A percentile compares a stretch with the other conserved stretches of the same genome.
Conservation (phyloP, 1,140 invertebrate species). For the Leguminivora glycinivorella region DNA sequence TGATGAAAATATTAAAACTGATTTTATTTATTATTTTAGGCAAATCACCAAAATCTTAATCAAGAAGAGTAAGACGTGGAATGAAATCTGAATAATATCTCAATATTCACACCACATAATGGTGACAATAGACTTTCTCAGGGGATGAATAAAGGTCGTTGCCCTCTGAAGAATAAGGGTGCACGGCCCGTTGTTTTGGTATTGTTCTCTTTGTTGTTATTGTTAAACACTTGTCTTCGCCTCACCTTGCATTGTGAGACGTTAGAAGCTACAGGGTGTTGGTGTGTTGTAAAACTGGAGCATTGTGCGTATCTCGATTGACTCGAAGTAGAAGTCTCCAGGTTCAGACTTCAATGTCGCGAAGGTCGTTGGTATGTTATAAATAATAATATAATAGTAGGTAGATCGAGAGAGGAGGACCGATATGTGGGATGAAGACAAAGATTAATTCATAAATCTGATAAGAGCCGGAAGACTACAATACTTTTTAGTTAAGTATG, state of each 20-base stretch:
- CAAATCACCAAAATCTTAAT: background rate
- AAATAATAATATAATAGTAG: too few species aligned
- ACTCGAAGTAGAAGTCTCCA: too few species aligned
- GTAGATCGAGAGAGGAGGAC: too few species aligned
- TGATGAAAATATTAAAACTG: too few species aligned
- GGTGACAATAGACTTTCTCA: conserved; percentile 30
- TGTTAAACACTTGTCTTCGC: conserved; percentile 57
- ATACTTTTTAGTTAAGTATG: too few species aligned
- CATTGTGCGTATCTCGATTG: too few species aligned
- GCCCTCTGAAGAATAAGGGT: conserved; percentile 48
- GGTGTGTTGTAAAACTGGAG: background rate
- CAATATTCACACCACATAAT: conserved; percentile 31
- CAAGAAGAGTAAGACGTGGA: conserved; percentile 29
- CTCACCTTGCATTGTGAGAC: conserved; percentile 51
- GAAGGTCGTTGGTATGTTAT: too few species aligned
- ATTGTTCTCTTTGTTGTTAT: conserved; percentile 53
- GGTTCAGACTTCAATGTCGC: too few species aligned
- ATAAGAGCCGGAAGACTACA: too few species aligned
- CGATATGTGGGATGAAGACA: too few species aligned
- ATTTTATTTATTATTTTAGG: background rate
- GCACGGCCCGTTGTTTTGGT: conserved; percentile 45
- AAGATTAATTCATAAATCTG: too few species aligned
- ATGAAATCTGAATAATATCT: background rate
- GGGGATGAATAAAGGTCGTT: conserved; percentile 42
- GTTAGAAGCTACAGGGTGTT: conserved; percentile 42